Evolutionary conservation across 1,140 invertebrate species (phyloP), one percentile per base, ranked within the genome.

Genomic region (Drosophila chauvacae): DNA sequence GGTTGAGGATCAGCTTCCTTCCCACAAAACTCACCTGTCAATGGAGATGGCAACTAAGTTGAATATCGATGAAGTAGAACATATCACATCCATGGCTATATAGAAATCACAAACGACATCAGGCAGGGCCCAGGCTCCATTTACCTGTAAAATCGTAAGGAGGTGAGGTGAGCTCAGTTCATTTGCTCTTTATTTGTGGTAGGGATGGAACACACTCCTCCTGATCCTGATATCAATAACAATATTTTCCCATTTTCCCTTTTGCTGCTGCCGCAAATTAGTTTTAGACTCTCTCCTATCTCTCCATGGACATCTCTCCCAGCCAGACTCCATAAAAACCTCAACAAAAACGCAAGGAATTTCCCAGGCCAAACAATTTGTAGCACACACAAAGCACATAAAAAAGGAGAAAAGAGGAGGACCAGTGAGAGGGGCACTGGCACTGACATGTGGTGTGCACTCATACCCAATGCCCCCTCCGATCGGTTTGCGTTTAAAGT

Each of bases 1-100:
- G 26, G 4, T n/a, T 28, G 2, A 23, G 23, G 23, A 23, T 23
- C 3, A 23, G 23, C 23, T 23, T 23, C 23, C 20, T 20, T 20
- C 23, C 23, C 28, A 28, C 5, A 0, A 30, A 1, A 9, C 94
- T 95, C 94, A 99, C 98, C 98, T 97, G 95, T 99, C 98, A 93
- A 99, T 97, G 86, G 97, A 98, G 93, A 99, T 99, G 82, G 98
- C 98, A 73, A 99, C 98, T 83, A 99, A 95, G 94, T 97, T 99
- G 94, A 99, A 98, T 92, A 99, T 99, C 90, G 98, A 99, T 82
- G 98, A 99, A 35, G 99, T 99, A 88, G 98, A 99, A 93, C 97
- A 99, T 70, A 97, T 98, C 72, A 99, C 98, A 93, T 99, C 99
- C 96, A 98, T 97, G 10, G 98, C 98, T 91, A 99, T 99, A 95